Evolutionary conservation across 2,797 vertebrate species (phyloP).

Genomic region (Sylvia borin): DNA sequence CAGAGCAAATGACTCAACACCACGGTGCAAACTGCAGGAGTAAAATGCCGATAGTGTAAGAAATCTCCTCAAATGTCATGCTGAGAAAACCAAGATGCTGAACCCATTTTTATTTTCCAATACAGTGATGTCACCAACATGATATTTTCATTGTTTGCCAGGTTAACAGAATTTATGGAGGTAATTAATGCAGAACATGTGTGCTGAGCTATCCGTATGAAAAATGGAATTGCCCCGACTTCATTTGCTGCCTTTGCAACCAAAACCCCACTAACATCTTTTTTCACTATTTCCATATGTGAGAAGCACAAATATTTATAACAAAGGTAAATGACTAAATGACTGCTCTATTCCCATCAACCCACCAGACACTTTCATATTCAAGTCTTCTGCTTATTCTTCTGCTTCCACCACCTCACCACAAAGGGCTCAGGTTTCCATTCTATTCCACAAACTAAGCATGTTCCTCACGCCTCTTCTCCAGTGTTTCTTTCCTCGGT

Average conservation of each 20-base stretch:
- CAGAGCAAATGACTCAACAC: conserved; percentile 9
- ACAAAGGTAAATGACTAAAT: conserved; percentile 59
- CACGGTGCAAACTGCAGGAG: background rate
- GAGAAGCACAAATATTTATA: conserved; percentile 63
- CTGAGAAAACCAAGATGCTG: conserved; percentile 71
- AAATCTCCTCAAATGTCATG: conserved; percentile 30
- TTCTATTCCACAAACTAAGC: background rate
- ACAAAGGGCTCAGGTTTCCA: background rate
- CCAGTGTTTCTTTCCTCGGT: background rate
- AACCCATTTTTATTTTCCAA: conserved; percentile 70
- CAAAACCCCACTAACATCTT: conserved; percentile 59
- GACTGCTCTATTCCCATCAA: background rate
- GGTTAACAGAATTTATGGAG: conserved; percentile 80
- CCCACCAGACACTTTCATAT: background rate
- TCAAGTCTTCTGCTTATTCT: background rate
- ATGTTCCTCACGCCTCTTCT: background rate
- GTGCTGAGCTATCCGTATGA: conserved; percentile 71
- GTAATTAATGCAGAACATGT: conserved; percentile 82
- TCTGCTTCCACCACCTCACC: background rate
- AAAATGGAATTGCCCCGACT: conserved; percentile 72
- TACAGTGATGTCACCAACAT: conserved; percentile 75
- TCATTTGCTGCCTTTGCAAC: conserved; percentile 73
- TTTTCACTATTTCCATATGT: conserved; percentile 57
- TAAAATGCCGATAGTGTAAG: conserved; percentile 2
- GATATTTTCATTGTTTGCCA: conserved; percentile 79